Evolutionary conservation across 2,113 vertebrate species (phyloP), one percentile per base, ranked within the genome.

Genomic region (Fregetta grallaria): DNA sequence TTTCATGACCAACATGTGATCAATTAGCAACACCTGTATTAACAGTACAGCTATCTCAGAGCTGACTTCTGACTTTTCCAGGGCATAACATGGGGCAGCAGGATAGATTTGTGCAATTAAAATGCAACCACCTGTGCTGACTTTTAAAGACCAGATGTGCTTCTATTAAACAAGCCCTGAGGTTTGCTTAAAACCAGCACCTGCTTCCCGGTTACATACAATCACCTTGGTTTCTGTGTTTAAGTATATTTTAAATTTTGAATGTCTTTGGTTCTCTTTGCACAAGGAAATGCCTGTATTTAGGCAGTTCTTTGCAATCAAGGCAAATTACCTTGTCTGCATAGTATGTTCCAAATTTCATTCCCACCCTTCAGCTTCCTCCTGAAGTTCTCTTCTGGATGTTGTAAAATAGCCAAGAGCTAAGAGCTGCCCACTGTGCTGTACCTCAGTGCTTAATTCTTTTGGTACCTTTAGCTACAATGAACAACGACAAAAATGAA

Each of bases 91-190:
- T 44, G 32, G 45, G 80, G 66, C 70, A 94, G 66, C 55, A 87
- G 84, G 25, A 89, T 85, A 75, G 32, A 91, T 49, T 66, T 70
- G 32, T 82, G 62, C 55, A 95, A 94, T 95, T 97, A 95, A 95
- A 95, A 90, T 50, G 66, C 70, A 79, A 89, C 89, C 80, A 94
- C 42, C 86, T 95, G 77, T 80, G 45, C 77, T 91, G 80, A 79
- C 62, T 92, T 94, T 89, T 87, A 92, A 92, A 94, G 73, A 91
- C 70, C 91, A 95, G 89, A 92, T 95, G 87, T 94, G 42, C 32
- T 91, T 87, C 80, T 79, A 62, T 96, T 91, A 97, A 96, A 94
- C 40, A 91, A 91, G 50, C 77, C 80, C 80, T 91, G 84, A 94
- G 86, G 87, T 95, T 95, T 94, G 62, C 95, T 91, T 85, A 85